Percentiles rank a stretch among this genome's conserved stretches.
phyloP scores from a whole-genome alignment of 2,888 invertebrate genomes.

The Diaperis boleti region DNA sequence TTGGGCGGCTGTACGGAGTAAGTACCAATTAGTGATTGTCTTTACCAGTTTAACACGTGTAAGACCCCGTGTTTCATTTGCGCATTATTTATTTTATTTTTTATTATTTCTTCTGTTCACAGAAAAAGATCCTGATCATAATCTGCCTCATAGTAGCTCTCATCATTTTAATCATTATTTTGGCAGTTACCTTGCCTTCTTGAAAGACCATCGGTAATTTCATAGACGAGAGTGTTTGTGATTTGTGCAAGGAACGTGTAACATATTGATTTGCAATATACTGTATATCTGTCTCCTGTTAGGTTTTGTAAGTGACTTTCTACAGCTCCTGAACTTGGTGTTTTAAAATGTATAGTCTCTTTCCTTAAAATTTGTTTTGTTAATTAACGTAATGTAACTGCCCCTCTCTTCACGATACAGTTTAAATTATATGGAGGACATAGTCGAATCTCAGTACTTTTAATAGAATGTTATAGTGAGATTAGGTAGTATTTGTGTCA shows the following conservation, averaged over 20 bases:
- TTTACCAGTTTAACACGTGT: too few relatives aligned
- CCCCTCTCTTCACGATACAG: background rate
- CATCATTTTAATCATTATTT: slow-evolving; percentile 82
- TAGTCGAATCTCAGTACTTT: slow-evolving; percentile 30
- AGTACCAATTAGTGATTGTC: too few relatives aligned
- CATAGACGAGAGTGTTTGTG: slow-evolving; percentile 30
- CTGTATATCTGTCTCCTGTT: slow-evolving; percentile 17
- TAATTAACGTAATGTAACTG: slow-evolving; percentile 27
- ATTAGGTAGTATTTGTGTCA: slow-evolving; percentile 42
- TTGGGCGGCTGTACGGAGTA: too few relatives aligned
- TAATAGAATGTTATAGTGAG: slow-evolving; percentile 38
- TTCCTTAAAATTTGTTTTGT: slow-evolving; percentile 8
- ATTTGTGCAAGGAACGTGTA: slow-evolving; percentile 12
- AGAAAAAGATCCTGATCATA: slow-evolving; percentile 91
- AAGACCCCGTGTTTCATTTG: slow-evolving; percentile 18
- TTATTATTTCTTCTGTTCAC: slow-evolving; percentile 72
- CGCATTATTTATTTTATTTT: slow-evolving; percentile 35
- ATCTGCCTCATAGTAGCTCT: slow-evolving; percentile 84
- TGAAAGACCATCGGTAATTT: slow-evolving; percentile 18
- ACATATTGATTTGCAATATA: slow-evolving; percentile 33
- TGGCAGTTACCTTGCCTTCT: slow-evolving; percentile 63
- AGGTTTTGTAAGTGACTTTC: slow-evolving; percentile 25
- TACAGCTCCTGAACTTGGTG: slow-evolving; percentile 16
- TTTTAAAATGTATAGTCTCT: background rate
- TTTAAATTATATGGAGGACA: slow-evolving; percentile 23